Percentiles rank a stretch among this genome's conserved stretches.
phyloP scores from a whole-genome alignment of 2,113 vertebrate species.

The Sinocyclocheilus maitianheensis region DNA sequence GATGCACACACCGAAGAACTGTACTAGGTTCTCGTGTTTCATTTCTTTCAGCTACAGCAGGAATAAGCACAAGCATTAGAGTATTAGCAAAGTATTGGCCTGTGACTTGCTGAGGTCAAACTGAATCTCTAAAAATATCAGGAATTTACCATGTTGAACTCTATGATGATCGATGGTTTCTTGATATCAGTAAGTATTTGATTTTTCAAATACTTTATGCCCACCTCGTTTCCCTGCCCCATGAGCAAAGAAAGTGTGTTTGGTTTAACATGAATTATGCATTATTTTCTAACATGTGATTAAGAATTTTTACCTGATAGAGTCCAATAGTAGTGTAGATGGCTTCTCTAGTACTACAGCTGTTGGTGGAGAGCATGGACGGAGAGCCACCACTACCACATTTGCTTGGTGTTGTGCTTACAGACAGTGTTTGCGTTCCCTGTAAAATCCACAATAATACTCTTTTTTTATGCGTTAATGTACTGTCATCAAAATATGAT shows the following conservation, averaged over 20 bases:
- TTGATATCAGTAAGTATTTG: slow-evolving; percentile 64
- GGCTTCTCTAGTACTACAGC: slow-evolving; percentile 66
- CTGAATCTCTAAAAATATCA: not conserved
- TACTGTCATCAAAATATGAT: not conserved
- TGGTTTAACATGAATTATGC: not conserved
- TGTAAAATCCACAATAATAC: slow-evolving; percentile 42
- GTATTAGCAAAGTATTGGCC: not conserved
- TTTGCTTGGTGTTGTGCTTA: slow-evolving; percentile 64
- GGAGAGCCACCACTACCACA: slow-evolving; percentile 67
- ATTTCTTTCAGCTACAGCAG: slow-evolving; percentile 80
- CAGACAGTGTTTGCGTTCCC: slow-evolving; percentile 63
- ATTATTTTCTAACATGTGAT: slow-evolving; percentile 19
- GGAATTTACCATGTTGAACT: slow-evolving; percentile 76
- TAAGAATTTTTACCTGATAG: slow-evolving; percentile 74
- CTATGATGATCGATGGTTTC: slow-evolving; percentile 74
- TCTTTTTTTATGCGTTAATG: not conserved
- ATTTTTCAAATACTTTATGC: slow-evolving; percentile 72
- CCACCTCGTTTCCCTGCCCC: slow-evolving; percentile 79
- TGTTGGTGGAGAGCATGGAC: slow-evolving; percentile 68
- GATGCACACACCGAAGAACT: slow-evolving; percentile 81
- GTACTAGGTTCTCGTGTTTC: slow-evolving; percentile 83
- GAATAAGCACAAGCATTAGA: slow-evolving; percentile 32
- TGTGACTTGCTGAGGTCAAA: not conserved
- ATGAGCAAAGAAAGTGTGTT: slow-evolving; percentile 21
- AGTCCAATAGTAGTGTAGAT: slow-evolving; percentile 77